Evolutionary conservation across 2,888 invertebrate genomes (phyloP), one percentile per base, ranked within the genome.

Genomic region (Seladonia tumulorum): DNA sequence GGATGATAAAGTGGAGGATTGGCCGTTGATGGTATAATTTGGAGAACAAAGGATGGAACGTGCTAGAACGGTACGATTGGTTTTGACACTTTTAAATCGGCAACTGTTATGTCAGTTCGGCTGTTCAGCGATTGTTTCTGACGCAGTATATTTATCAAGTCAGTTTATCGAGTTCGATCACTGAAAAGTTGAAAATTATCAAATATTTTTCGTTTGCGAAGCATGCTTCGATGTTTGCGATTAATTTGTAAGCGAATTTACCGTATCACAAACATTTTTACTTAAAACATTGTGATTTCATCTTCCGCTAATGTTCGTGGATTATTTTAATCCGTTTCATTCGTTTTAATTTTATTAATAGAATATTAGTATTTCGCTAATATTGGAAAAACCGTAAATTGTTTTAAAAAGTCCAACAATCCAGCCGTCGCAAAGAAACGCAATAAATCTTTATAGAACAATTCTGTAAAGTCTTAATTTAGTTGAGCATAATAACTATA

Each of bases 1-100:
- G 82, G 35, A 72, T 53, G 76, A 77, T 72, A 47, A 66, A 42
- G 29, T 29, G n/a, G 53, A 45, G 25, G 42, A 81, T 57, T 70
- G 45, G 39, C 18, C 29, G 25, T 72, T 72, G 42, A 60, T 22
- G 14, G 47, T 25, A 29, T 22, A 68, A 74, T 74, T 60, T 39
- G 10, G 22, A 8, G 39, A 25, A 49, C 35, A 60, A 29, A 39
- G 22, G 39, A 8, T 7, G 7, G 29, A 18, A 16, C 5, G 2
- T 2, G 66, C 10, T 66, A 16, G 18, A 35, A 16, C 14, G 60
- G 0, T n/a, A 25, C 25, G 25, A 60, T 60, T 60, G 25, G 60
- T 60, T 60, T 14, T 5, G 60, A 25, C 25, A 60, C 60, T 25
- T 60, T n/a, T n/a, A 57, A 57, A 7, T 57, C n/a, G 57, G n/a